phyloP scores from a whole-genome alignment of 2,113 vertebrate species.

The Cichladusa arquata region DNA sequence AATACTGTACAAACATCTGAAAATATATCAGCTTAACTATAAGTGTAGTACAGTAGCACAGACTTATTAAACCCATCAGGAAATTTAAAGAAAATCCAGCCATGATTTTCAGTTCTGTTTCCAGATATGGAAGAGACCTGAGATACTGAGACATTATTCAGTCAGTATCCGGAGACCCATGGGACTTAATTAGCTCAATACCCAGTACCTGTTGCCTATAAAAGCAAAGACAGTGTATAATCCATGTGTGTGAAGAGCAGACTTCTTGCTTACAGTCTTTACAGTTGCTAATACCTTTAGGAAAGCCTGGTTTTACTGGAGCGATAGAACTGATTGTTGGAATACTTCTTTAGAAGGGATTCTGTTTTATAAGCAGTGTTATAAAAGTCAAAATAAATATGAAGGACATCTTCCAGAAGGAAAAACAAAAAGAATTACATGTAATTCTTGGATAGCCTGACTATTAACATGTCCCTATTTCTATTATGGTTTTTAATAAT shows the following conservation, averaged over 20 bases:
- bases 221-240: neutral
- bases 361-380: neutral
- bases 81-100: conserved; percentile 25
- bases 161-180: neutral
- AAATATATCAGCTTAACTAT: neutral
- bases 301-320: neutral
- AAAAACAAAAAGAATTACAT: neutral
- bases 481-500: neutral
- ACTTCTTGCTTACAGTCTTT: neutral
- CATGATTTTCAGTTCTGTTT: conserved; percentile 27
- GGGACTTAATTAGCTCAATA: conserved; percentile 61
- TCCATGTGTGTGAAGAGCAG: neutral
- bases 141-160: neutral
- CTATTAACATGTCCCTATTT: neutral
- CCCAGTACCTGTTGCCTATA: neutral
- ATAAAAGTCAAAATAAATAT: neutral
- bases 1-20: neutral
- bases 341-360: neutral
- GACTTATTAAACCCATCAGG: neutral
- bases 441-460: neutral
- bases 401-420: neutral
- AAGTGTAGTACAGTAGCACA: neutral
- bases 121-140: neutral
- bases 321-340: neutral
- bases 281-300: neutral